phyloP scores from a whole-genome alignment of 2,888 invertebrate species.

The Mystacides longicornis region DNA sequence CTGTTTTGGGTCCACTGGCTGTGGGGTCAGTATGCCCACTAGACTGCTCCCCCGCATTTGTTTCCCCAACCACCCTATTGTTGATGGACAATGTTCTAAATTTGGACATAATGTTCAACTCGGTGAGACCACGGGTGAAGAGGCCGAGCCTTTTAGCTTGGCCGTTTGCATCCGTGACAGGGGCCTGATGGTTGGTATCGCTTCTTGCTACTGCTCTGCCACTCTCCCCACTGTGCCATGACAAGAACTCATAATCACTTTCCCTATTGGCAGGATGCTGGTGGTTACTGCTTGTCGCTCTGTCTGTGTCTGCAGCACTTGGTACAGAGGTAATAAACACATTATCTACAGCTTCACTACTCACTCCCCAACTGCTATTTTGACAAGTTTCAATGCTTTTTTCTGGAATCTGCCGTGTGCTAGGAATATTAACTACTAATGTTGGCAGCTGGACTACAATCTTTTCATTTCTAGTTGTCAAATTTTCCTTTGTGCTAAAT shows the following conservation, averaged over 20 bases:
- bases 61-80: background rate
- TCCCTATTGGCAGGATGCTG: background rate
- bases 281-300: background rate
- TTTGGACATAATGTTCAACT: constrained; percentile 29
- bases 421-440: constrained; percentile 7
- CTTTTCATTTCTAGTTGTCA: background rate
- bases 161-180: too few relatives aligned
- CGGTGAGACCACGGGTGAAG: constrained; percentile 43
- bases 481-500: constrained; percentile 3
- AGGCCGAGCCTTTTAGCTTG: constrained; percentile 24
- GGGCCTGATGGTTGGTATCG: background rate
- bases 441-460: background rate
- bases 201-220: background rate
- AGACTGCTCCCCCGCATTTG: constrained; percentile 11
- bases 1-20: background rate
- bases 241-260: constrained; percentile 21
- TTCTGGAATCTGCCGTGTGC: background rate
- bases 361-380: too few relatives aligned
- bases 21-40: background rate
- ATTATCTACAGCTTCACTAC: background rate
- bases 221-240: constrained; percentile 9
- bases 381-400: too few relatives aligned
- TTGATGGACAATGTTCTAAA: background rate
- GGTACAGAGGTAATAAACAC: background rate
- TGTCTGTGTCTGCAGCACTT: background rate